Evolutionary conservation across 30 jellyfish, hydroid and myxozoan genomes (phyloP).

Genomic region (Chrysaora quinquecirrha): DNA sequence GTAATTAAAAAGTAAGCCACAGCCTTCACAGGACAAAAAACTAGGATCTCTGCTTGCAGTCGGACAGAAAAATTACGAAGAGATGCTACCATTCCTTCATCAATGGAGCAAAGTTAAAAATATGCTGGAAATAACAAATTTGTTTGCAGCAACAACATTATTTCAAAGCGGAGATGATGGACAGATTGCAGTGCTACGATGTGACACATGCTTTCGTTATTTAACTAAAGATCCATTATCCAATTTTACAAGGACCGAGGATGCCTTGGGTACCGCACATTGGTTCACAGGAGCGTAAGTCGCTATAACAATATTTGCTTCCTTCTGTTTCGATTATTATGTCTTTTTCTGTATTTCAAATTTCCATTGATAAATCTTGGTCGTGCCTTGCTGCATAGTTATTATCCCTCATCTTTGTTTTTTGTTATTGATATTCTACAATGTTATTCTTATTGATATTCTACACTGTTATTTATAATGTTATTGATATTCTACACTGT

Average conservation of each 20-base stretch:
- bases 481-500: too few relatives aligned
- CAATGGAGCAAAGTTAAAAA: background rate
- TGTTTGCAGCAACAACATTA: background rate
- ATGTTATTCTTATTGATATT: too few relatives aligned
- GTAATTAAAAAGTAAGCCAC: too few relatives aligned
- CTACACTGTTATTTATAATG: too few relatives aligned
- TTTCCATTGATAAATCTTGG: too few relatives aligned
- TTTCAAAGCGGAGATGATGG: background rate
- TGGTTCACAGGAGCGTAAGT: background rate
- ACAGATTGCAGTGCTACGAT: slow-evolving; percentile 17
- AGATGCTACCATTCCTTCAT: background rate
- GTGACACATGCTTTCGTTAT: slow-evolving; percentile 23
- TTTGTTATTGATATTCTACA: too few relatives aligned
- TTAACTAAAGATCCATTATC: slow-evolving; percentile 23
- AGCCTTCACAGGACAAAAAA: too few relatives aligned
- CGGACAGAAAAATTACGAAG: background rate
- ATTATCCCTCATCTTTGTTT: too few relatives aligned
- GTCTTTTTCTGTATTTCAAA: too few relatives aligned
- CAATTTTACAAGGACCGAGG: slow-evolving; percentile 15
- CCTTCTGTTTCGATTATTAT: too few relatives aligned
- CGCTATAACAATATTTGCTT: background rate
- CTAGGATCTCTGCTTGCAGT: background rate
- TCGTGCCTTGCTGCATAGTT: too few relatives aligned
- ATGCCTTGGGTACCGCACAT: background rate
- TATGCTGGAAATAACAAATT: background rate